Evolutionary conservation across 2,797 vertebrate species (phyloP).

Genomic region (Phalloptychus januarius): DNA sequence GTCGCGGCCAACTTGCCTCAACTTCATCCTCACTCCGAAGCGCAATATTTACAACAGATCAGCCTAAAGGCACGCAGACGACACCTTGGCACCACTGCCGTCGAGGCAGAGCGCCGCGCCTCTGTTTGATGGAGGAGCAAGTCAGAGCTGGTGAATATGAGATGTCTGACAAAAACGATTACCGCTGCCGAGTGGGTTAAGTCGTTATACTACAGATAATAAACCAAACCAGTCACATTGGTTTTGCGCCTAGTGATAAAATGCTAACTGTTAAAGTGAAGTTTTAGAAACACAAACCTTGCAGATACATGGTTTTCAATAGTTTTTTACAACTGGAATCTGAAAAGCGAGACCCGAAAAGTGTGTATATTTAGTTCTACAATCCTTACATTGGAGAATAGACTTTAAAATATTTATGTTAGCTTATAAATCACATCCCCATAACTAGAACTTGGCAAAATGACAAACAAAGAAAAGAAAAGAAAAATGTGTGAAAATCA

Average conservation of each 20-base stretch:
- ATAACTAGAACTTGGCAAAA: not conserved
- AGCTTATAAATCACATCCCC: no score
- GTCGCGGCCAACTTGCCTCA: conserved; percentile 74
- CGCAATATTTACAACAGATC: conserved; percentile 75
- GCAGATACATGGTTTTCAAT: not conserved
- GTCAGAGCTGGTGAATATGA: conserved; percentile 48
- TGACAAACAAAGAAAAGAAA: not conserved
- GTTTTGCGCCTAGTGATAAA: not conserved
- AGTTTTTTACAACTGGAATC: not conserved
- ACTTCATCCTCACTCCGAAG: conserved; percentile 69
- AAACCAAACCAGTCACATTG: not conserved
- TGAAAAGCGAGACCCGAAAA: not conserved
- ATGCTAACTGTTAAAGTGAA: not conserved
- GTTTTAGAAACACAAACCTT: not conserved
- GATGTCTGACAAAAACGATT: conserved; percentile 34
- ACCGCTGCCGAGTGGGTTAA: conserved; percentile 12
- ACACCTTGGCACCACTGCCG: conserved; percentile 59
- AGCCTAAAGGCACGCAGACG: conserved; percentile 62
- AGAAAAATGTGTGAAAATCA: not conserved
- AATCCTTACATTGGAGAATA: no score
- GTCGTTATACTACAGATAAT: not conserved
- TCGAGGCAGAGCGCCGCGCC: conserved; percentile 39
- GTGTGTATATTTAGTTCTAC: not conserved
- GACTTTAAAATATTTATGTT: no score
- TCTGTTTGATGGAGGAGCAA: conserved; percentile 40